phyloP scores from a whole-genome alignment of 2,888 invertebrate genomes.

The Parnassius smintheus region DNA sequence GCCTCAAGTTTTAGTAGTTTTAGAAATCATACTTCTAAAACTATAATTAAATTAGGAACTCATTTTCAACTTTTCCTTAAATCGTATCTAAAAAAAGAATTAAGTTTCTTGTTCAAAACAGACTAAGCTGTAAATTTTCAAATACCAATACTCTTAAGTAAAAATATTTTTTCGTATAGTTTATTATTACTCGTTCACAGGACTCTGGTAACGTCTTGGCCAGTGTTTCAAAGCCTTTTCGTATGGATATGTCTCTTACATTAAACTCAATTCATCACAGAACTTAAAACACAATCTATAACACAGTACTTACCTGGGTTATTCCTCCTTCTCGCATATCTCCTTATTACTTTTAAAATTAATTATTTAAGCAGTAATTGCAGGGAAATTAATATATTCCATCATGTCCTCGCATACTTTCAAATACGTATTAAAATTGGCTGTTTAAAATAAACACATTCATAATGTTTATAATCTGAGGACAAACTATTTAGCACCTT shows the following conservation, averaged over 20 bases:
- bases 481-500: no score
- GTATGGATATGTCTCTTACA: conserved; percentile 19
- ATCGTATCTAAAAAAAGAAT: no score
- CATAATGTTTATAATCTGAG: no score
- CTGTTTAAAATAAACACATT: no score
- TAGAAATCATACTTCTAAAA: no score
- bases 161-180: neutral
- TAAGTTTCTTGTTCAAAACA: no score
- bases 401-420: no score
- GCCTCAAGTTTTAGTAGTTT: no score
- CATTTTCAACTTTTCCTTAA: no score
- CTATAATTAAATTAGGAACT: no score
- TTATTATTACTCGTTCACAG: conserved; percentile 1
- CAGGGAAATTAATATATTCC: neutral
- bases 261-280: neutral
- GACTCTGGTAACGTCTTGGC: conserved; percentile 4
- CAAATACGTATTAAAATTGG: no score
- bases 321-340: neutral
- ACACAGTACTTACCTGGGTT: neutral
- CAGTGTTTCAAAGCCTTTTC: neutral
- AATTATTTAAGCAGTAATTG: neutral
- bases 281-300: neutral
- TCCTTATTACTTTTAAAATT: neutral
- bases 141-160: neutral
- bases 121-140: no score